Conservation (phyloP, 1,140 invertebrate species). For the Meteorus sp. region DNA sequence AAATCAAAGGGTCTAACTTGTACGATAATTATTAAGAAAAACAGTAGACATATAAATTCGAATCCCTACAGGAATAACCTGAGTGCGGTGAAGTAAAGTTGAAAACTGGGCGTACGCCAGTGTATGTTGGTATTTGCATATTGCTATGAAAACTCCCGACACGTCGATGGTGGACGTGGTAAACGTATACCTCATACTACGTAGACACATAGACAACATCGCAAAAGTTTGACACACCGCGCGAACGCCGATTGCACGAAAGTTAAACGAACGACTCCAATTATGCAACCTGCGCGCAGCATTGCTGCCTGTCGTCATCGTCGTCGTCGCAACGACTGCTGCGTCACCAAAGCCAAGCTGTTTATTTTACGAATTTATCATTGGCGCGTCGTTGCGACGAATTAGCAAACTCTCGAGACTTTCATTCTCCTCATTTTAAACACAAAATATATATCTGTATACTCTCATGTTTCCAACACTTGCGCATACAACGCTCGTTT, state of each 20-base stretch:
- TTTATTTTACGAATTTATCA: conserved; percentile 52
- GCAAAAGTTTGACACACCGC: conserved; percentile 38
- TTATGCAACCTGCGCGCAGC: conserved; percentile 45
- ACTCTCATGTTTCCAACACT: neutral
- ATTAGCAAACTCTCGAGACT: conserved; percentile 14
- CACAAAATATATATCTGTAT: neutral
- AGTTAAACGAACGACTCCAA: conserved; percentile 51
- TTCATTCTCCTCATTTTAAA: neutral
- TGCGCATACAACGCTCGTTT: no score
- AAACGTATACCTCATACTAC: no score
- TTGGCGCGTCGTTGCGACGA: conserved; percentile 39
- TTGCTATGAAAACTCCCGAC: no score
- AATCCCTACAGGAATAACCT: no score
- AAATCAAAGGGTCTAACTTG: no score
- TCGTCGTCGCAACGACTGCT: neutral
- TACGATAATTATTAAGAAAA: no score
- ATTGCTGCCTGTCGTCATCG: neutral
- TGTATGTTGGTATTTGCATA: no score
- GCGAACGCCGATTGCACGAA: conserved; percentile 41
- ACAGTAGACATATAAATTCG: no score
- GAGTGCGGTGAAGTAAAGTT: no score
- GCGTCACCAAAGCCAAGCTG: conserved; percentile 24
- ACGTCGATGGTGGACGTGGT: no score
- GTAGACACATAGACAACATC: no score
- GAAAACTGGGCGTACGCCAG: no score